Conservation (phyloP, 2,888 invertebrate species). For the Cremastinae sp. region DNA sequence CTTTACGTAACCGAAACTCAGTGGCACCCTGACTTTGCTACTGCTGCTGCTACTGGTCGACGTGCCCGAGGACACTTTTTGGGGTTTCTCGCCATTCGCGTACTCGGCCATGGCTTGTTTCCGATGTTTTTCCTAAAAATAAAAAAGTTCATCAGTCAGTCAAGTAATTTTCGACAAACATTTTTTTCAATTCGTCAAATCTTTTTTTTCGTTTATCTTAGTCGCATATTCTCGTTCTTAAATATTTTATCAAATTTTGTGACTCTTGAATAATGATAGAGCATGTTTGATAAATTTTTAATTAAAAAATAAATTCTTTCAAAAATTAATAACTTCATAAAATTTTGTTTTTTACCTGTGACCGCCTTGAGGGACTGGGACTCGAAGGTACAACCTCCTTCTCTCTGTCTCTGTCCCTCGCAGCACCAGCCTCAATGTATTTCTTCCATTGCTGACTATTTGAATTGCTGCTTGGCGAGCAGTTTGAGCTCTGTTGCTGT, state of each 20-base stretch:
- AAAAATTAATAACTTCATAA: too few relatives aligned
- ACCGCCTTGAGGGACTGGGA: conserved; percentile 78
- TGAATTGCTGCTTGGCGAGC: conserved; percentile 72
- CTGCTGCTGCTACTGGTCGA: conserved; percentile 80
- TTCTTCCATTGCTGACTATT: conserved; percentile 81
- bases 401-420: conserved; percentile 76
- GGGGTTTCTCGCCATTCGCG: conserved; percentile 76
- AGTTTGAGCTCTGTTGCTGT: conserved; percentile 66
- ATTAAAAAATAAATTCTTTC: too few relatives aligned
- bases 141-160: conserved; percentile 2
- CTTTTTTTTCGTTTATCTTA: too few relatives aligned
- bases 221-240: too few relatives aligned
- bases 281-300: too few relatives aligned
- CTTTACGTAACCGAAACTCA: conserved; percentile 92
- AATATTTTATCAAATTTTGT: too few relatives aligned
- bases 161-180: conserved; percentile 4
- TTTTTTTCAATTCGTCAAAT: not conserved
- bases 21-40: conserved; percentile 87
- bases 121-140: conserved; percentile 74
- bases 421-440: conserved; percentile 79
- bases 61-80: conserved; percentile 77
- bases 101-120: conserved; percentile 78
- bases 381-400: conserved; percentile 77
- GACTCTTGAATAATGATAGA: too few relatives aligned
- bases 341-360: conserved; percentile 76